These are phyloP conservation scores for Limanda limanda DNA, from an alignment of 2,113 vertebrate genomes.

Conservation along the genomic window DNA sequence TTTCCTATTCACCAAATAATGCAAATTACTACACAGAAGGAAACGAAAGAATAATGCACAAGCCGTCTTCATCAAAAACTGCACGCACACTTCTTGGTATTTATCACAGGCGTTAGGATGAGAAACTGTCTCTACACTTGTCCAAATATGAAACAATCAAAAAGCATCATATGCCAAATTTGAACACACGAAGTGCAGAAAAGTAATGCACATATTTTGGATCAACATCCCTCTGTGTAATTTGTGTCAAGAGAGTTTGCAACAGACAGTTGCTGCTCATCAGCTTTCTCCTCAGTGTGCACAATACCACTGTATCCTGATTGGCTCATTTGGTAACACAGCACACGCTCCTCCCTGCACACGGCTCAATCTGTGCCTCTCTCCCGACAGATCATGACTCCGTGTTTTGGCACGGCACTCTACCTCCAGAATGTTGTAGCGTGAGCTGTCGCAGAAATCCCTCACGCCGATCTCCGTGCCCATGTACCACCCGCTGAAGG, in stretches of 20 bases:
- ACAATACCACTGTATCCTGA: conserved; percentile 2
- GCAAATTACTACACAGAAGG: too few relatives aligned
- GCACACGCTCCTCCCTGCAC: conserved; percentile 45
- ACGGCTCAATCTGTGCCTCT: conserved; percentile 41
- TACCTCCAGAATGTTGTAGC: conserved; percentile 98
- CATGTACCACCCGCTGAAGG: conserved; percentile 99
- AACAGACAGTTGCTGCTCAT: conserved; percentile 1
- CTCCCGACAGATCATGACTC: conserved; percentile 5
- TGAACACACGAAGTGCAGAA: too few relatives aligned
- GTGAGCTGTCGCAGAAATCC: conserved; percentile 95
- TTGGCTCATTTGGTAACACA: conserved; percentile 41
- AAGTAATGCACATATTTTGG: neutral
- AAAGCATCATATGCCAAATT: too few relatives aligned
- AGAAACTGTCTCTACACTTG: too few relatives aligned
- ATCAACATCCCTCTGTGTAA: neutral
- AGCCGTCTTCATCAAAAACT: too few relatives aligned
- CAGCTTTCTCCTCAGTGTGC: neutral
- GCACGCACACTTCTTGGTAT: too few relatives aligned
- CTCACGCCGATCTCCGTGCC: conserved; percentile 98
- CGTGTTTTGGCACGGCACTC: conserved; percentile 19
- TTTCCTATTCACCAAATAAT: too few relatives aligned
- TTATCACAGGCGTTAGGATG: too few relatives aligned
- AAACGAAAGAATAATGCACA: too few relatives aligned
- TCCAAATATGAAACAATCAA: too few relatives aligned
- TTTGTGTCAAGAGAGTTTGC: neutral